phyloP scores from a whole-genome alignment of 2,113 vertebrate species.

The Isurus oxyrinchus region DNA sequence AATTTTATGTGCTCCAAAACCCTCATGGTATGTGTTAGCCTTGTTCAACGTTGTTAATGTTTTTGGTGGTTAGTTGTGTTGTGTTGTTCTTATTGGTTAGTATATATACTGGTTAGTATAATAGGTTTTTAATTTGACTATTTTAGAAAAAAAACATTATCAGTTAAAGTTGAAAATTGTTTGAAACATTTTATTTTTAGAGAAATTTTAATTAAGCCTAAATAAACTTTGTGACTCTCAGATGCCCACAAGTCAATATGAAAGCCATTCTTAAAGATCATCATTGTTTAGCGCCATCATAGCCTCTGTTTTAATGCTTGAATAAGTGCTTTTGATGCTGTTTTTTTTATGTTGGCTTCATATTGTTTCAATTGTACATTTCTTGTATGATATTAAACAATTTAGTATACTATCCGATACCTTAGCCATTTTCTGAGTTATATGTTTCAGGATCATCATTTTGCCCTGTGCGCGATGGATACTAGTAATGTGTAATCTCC shows the following conservation, averaged over 20 bases:
- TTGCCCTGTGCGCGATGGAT: not conserved
- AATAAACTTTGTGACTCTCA: not conserved
- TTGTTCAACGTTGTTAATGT: not conserved
- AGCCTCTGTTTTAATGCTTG: not conserved
- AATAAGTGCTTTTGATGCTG: not conserved
- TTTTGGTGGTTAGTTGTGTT: not conserved
- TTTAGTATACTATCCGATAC: not conserved
- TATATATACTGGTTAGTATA: not conserved
- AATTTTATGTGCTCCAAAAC: not conserved
- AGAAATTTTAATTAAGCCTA: not conserved
- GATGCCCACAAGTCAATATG: not conserved
- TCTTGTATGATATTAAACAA: not conserved
- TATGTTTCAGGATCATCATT: not conserved
- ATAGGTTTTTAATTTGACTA: too few species aligned
- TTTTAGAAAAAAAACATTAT: not conserved
- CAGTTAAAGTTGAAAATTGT: not conserved
- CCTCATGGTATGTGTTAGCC: not conserved
- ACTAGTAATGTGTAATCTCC: not conserved
- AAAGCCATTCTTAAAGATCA: not conserved
- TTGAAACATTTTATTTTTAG: not conserved
- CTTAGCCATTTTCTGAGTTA: not conserved
- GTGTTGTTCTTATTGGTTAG: not conserved
- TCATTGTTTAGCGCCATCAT: not conserved
- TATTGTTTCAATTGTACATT: not conserved
- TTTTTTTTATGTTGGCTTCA: not conserved